These are phyloP conservation scores for Falcaria lacertinaria DNA, from an alignment of 2,888 invertebrate species.

Conservation along the genomic window DNA sequence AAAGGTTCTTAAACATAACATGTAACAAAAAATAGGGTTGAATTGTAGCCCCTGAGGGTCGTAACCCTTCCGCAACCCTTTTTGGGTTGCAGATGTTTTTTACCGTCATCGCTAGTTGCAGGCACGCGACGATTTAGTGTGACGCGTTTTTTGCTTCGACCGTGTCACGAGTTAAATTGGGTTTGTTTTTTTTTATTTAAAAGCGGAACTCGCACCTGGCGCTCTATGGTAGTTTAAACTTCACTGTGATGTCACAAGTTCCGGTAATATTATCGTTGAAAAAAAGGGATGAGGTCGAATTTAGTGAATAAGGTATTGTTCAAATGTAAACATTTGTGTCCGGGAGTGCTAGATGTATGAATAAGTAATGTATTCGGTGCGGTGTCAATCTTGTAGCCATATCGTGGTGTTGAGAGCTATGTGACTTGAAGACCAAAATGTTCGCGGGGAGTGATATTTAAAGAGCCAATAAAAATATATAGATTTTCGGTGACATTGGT, in stretches of 20 bases:
- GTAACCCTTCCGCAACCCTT: constrained; percentile 72
- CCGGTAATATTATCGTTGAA: no score
- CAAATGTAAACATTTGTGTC: no score
- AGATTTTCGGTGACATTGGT: no score
- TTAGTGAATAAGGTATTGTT: no score
- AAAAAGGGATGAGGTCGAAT: no score
- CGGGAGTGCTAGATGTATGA: no score
- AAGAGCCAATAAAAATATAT: no score
- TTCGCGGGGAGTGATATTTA: no score
- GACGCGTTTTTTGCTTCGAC: constrained; percentile 44
- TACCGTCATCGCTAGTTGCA: constrained; percentile 38
- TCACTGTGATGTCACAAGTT: neutral
- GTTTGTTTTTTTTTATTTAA: constrained; percentile 5
- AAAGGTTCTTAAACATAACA: constrained; percentile 42
- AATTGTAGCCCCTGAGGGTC: constrained; percentile 18
- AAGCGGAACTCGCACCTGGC: constrained; percentile 2
- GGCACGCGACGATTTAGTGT: constrained; percentile 52
- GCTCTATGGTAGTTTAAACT: neutral
- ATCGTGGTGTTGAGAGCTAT: no score
- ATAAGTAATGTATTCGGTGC: no score
- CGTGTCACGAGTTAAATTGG: neutral
- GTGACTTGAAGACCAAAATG: no score
- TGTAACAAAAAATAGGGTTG: constrained; percentile 44
- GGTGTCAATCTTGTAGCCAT: no score
- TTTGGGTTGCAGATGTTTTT: constrained; percentile 65